These are phyloP conservation scores for Amiota mariae DNA, from an alignment of 2,888 invertebrate genomes.

Conservation along the genomic window DNA sequence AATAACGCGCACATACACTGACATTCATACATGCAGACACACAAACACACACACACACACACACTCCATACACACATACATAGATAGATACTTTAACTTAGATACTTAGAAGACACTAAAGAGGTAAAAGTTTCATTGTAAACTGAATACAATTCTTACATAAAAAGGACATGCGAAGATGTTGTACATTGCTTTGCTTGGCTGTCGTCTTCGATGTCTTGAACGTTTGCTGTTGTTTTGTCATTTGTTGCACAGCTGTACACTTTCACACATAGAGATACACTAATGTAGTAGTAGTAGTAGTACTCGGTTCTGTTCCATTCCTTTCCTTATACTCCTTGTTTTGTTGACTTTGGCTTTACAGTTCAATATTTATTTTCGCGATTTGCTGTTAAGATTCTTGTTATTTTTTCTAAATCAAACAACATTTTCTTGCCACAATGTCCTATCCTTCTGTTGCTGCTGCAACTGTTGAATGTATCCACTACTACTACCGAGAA, in stretches of 20 bases:
- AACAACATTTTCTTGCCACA: background rate
- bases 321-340: slow-evolving; percentile 26
- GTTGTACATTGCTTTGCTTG: background rate
- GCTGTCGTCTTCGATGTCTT: background rate
- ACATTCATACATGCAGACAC: too few relatives aligned
- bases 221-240: background rate
- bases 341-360: slow-evolving; percentile 65
- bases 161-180: background rate
- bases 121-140: too few relatives aligned
- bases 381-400: slow-evolving; percentile 60
- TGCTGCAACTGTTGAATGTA: slow-evolving; percentile 35
- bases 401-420: slow-evolving; percentile 16
- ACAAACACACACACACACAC: too few relatives aligned
- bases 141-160: background rate
- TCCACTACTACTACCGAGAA: slow-evolving; percentile 11
- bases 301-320: slow-evolving; percentile 16
- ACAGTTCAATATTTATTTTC: slow-evolving; percentile 71
- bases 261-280: slow-evolving; percentile 5
- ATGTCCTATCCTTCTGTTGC: slow-evolving; percentile 36
- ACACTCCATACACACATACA: slow-evolving; percentile 8
- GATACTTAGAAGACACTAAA: too few relatives aligned
- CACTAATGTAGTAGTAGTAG: background rate
- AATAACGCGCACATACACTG: slow-evolving; percentile 38
- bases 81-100: background rate
- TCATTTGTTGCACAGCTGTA: slow-evolving; percentile 18